Conservation (phyloP, 30 jellyfish, hydroid and myxozoan genomes). For the Aurelia coerulea region DNA sequence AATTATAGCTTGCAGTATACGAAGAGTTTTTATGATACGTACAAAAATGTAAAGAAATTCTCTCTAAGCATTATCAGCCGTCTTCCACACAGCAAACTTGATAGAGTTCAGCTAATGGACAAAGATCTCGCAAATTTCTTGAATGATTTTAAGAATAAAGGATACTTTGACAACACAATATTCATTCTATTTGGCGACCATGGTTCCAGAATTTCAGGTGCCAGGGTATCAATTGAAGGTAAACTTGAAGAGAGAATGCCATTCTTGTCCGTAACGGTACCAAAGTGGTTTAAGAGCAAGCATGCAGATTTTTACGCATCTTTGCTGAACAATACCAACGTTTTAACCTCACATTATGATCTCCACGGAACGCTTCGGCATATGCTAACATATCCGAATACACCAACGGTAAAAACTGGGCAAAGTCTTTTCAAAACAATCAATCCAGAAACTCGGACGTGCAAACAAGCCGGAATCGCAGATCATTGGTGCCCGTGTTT, state of each 20-base stretch:
- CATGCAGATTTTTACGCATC: constrained; percentile 15
- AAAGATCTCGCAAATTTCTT: constrained; percentile 41
- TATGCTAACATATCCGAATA: constrained; percentile 49
- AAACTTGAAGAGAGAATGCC: constrained; percentile 78
- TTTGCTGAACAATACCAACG: constrained; percentile 12
- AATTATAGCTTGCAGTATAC: constrained; percentile 13
- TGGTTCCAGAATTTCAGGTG: constrained; percentile 44
- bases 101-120: constrained; percentile 46
- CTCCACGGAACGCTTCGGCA: constrained; percentile 63
- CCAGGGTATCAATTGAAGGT: constrained; percentile 52
- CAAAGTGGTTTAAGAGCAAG: constrained; percentile 39
- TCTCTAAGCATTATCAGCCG: constrained; percentile 29
- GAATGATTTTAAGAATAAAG: constrained; percentile 14
- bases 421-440: constrained; percentile 72
- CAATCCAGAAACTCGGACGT: constrained; percentile 62
- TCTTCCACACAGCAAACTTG: constrained; percentile 53
- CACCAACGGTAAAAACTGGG: constrained; percentile 38
- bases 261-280: constrained; percentile 58
- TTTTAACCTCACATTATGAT: constrained; percentile 73
- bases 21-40: constrained; percentile 14
- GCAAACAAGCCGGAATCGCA: constrained; percentile 74
- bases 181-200: constrained; percentile 70
- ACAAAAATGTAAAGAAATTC: constrained; percentile 31
- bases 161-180: constrained; percentile 52
- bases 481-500: constrained; percentile 89